A percentile compares a stretch with the other conserved stretches of the same genome.
phyloP scores from a whole-genome alignment of 2,888 invertebrate species.

The Drosophila bunnanda region DNA sequence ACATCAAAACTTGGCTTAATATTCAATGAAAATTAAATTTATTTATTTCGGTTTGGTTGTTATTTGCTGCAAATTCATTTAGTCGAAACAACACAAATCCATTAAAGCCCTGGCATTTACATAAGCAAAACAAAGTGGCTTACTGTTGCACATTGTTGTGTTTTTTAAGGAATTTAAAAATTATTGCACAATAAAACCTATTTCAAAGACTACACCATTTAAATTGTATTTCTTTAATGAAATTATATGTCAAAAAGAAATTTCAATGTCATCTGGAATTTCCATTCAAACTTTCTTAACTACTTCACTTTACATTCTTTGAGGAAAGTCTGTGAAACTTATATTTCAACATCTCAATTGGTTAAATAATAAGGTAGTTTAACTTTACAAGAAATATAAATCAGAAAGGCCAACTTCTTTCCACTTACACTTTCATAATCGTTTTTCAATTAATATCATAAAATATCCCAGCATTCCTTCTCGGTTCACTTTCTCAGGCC shows the following conservation, averaged over 20 bases:
- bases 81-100: slow-evolving; percentile 5
- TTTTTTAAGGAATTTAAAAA: neutral
- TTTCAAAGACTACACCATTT: neutral
- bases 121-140: neutral
- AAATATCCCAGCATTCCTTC: neutral
- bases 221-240: too few species aligned
- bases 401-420: slow-evolving; percentile 18
- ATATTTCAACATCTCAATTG: slow-evolving; percentile 19
- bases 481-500: slow-evolving; percentile 1
- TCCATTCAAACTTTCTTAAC: neutral
- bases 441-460: slow-evolving; percentile 34
- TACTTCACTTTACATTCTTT: neutral
- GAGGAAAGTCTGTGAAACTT: neutral
- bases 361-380: slow-evolving; percentile 1
- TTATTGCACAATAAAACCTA: too few species aligned
- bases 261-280: neutral
- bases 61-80: slow-evolving; percentile 8
- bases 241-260: too few species aligned
- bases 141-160: neutral
- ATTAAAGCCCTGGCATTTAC: neutral
- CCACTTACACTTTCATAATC: slow-evolving; percentile 40
- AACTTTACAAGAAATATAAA: slow-evolving; percentile 22
- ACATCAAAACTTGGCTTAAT: slow-evolving; percentile 16
- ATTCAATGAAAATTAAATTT: slow-evolving; percentile 23
- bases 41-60: slow-evolving; percentile 18